Percentiles rank a stretch among this genome's conserved stretches.
Conservation (phyloP, 2,888 invertebrate genomes). For the Idaea aversata region DNA sequence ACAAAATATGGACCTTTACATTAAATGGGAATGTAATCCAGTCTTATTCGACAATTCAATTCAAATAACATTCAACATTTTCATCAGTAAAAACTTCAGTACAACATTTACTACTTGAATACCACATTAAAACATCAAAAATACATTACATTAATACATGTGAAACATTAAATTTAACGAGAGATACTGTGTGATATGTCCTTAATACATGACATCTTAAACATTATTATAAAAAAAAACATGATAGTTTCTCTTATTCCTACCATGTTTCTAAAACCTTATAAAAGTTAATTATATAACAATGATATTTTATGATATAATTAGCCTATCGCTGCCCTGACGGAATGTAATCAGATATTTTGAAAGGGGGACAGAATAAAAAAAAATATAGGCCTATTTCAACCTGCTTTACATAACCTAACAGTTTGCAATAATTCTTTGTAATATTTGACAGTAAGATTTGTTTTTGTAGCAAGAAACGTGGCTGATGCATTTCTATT, state of each 20-base stretch:
- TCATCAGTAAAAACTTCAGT: slow-evolving; percentile 32
- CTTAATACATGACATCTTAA: slow-evolving; percentile 15
- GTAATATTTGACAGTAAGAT: neutral
- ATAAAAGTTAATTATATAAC: neutral
- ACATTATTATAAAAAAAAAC: neutral
- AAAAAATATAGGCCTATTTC: neutral
- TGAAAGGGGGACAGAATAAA: neutral
- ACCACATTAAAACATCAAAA: slow-evolving; percentile 42
- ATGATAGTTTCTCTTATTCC: neutral
- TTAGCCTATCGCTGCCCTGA: neutral
- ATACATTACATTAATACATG: slow-evolving; percentile 43
- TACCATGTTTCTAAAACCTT: neutral
- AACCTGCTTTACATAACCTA: neutral
- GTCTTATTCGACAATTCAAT: slow-evolving; percentile 35
- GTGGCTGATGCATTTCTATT: neutral
- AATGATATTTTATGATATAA: neutral
- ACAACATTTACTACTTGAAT: slow-evolving; percentile 31
- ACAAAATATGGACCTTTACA: slow-evolving; percentile 45
- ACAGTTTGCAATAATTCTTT: neutral
- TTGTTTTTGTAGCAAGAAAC: neutral
- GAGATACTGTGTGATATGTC: slow-evolving; percentile 40
- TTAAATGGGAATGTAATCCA: slow-evolving; percentile 43
- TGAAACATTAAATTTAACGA: slow-evolving; percentile 37
- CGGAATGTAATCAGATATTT: neutral
- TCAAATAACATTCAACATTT: slow-evolving; percentile 34